Evolutionary conservation across 2,888 invertebrate species (phyloP), one percentile per base, ranked within the genome.

Genomic region (Acleris cristana): DNA sequence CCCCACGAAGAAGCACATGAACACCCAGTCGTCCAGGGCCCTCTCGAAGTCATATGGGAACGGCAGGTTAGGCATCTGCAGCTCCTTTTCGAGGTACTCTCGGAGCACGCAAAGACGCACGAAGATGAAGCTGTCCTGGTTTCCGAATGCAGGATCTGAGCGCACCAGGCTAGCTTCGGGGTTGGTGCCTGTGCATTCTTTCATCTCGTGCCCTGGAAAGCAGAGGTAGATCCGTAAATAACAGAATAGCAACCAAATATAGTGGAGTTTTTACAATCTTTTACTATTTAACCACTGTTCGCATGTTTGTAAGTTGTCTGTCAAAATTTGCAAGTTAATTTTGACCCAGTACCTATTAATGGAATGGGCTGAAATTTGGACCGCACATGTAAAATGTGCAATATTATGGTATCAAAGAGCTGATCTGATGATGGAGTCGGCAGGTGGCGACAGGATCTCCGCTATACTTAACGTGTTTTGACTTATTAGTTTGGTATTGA

Each of bases 1-100:
- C 57, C 99, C 99, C 61, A 99, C 99, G 89, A 99, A 99, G 93
- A 99, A 99, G 84, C 99, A 99, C 98, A 99, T 99, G 80, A 91
- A 90, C 74, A 96, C 99, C 99, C 99, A 99, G 89, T 99, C 99
- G 83, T 99, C 99, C 18, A 99, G 86, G 0, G 96, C 98, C 65
- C 99, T 92, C 79, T 99, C 99, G 85, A 99, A 97, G 83, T 98
- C 98, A 86, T 98, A 99, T 59, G 95, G 93, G 87, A 99, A 99
- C 4, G 99, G 98, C 49, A 99, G 94, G 86, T 97, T 97, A 0
- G 96, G 96, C 98, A 99, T 99, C 79, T 87, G 75, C 0, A 79
- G 71, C 55, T 79, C 79, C 7, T 94, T 95, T 83, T 97, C 97
- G 26, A 99, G 92, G 88, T 99, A 99, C 87, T 99, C 99, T 40